Percentiles rank a stretch among this genome's conserved stretches.
Evolutionary conservation across 2,797 vertebrate genomes (phyloP).

Genomic region (Mallotus villosus): DNA sequence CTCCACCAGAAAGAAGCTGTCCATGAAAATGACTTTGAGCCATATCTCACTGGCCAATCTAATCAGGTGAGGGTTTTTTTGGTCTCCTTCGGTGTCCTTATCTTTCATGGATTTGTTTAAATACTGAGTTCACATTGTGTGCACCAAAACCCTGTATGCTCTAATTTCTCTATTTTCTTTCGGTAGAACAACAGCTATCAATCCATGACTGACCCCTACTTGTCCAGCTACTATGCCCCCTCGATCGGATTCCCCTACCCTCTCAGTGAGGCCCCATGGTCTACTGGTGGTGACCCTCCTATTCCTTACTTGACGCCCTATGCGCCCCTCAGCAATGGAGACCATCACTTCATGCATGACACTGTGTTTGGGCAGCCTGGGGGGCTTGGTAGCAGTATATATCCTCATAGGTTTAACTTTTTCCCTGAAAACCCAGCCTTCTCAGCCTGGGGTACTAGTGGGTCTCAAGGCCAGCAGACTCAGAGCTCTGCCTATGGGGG

Average conservation of each 20-base stretch:
- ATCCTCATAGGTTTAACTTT: constrained; percentile 94
- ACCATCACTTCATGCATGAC: constrained; percentile 96
- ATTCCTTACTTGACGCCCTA: constrained; percentile 94
- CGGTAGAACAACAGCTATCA: constrained; percentile 92
- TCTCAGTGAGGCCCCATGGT: constrained; percentile 95
- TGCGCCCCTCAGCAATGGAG: constrained; percentile 93
- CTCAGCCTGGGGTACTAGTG: constrained; percentile 93
- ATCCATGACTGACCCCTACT: constrained; percentile 95
- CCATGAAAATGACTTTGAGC: constrained; percentile 96
- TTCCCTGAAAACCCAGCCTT: constrained; percentile 95
- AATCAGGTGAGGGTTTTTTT: constrained; percentile 81
- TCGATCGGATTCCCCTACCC: constrained; percentile 95
- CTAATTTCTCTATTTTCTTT: background rate
- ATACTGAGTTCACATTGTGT: too few relatives aligned
- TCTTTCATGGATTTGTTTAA: background rate
- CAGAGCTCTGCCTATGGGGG: constrained; percentile 91
- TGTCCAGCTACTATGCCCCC: constrained; percentile 94
- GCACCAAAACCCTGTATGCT: background rate
- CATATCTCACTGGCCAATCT: constrained; percentile 92
- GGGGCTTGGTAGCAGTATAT: constrained; percentile 90
- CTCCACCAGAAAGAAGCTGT: constrained; percentile 94
- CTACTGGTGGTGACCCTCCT: constrained; percentile 93
- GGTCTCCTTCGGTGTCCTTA: background rate
- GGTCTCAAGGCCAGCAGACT: constrained; percentile 93
- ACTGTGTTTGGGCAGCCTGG: constrained; percentile 94